Evolutionary conservation across 2,888 invertebrate genomes (phyloP), one percentile per base, ranked within the genome.

Genomic region (Torymus aiolomorphi): DNA sequence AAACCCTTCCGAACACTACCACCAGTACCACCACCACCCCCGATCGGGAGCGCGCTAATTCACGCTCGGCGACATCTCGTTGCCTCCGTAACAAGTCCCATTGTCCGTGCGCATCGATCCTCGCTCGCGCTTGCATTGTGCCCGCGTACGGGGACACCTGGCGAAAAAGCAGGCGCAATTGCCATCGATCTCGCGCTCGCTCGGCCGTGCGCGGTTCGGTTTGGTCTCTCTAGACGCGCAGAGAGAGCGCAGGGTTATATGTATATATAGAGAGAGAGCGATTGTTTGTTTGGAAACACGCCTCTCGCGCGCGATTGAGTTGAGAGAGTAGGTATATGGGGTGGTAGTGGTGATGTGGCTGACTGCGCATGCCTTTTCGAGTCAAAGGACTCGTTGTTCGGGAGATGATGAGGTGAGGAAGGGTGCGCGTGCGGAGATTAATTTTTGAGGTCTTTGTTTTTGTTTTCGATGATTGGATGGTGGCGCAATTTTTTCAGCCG

Each of bases 41-140:
- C 84, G 84, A 83, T 85, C 87, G 78, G 86, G 83, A 81, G 42
- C 42, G 42, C 87, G 87, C 87, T 89, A 89, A 89, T 89, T 89
- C 89, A 89, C 84, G 86, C 82, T 86, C 86, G 86, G 88, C 88
- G 89, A 89, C 89, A 87, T 88, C 86, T 87, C 88, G 87, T 87
- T 88, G 88, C 87, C 88, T 87, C 83, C 88, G 86, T 87, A 88
- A 88, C 88, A 89, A 89, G 89, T 89, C 87, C 88, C 84, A 89
- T 89, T 89, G 89, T 89, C 81, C 86, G 76, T 80, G 81, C 77
- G 83, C 87, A 87, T 86, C 84, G 86, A 85, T 86, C 86, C 51
- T 14, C 63, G 4, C 49, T 49, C 51, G 42, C n/a, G 2, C 54
- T 20, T n/a, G 51, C 59, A 62, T 54, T 31, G 61, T 56, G 52